A percentile compares a stretch with the other conserved stretches of the same genome.
These are phyloP conservation scores for Rhabdophis nuchalis DNA, from an alignment of 2,797 vertebrate genomes.

Conservation along the genomic window DNA sequence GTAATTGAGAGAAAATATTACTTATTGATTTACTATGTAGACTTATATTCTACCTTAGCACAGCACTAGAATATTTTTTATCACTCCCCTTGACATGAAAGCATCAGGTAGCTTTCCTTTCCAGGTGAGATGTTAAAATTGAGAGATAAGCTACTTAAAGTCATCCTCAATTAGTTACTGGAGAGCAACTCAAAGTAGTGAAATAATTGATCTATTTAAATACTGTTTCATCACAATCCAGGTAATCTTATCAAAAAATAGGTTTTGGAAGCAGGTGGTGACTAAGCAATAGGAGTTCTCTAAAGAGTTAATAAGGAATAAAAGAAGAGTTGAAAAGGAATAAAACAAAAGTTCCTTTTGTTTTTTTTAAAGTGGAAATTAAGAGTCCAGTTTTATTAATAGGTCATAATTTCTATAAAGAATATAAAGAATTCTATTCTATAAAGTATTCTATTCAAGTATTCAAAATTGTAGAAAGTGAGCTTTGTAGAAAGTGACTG, in stretches of 20 bases:
- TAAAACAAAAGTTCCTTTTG: neutral
- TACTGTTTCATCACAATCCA: neutral
- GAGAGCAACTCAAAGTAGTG: neutral
- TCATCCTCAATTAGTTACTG: neutral
- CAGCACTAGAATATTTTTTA: neutral
- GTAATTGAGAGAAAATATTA: neutral
- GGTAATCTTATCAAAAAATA: neutral
- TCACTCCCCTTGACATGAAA: neutral
- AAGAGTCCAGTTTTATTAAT: neutral
- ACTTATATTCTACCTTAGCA: neutral
- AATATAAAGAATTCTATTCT: neutral
- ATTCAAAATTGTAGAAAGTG: neutral
- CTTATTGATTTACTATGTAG: neutral
- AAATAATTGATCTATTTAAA: neutral
- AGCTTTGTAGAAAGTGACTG: too few species aligned
- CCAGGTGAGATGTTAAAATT: neutral
- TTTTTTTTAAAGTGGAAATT: neutral
- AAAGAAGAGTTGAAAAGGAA: neutral
- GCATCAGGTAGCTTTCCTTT: neutral
- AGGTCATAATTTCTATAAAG: neutral
- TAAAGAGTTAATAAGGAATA: neutral
- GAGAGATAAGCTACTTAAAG: neutral
- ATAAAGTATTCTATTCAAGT: neutral
- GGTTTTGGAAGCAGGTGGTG: neutral
- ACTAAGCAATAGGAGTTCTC: neutral